Evolutionary conservation across 2,888 invertebrate genomes (phyloP).

Genomic region (Ophion costatus): DNA sequence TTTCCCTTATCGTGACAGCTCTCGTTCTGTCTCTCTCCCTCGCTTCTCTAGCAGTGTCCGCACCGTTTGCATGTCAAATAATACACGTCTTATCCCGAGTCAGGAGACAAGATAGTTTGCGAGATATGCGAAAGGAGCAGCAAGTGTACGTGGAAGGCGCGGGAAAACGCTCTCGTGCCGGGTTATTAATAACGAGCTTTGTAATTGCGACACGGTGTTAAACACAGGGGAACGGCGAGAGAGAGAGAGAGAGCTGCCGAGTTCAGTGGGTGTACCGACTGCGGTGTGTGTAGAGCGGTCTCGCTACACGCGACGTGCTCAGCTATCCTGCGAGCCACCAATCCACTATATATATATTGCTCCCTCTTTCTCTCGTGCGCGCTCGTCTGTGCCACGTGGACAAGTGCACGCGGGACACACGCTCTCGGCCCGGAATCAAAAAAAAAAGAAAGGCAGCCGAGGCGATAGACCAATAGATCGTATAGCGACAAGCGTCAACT

Average conservation of each 20-base stretch:
- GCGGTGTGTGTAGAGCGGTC: conserved; percentile 23
- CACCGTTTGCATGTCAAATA: conserved; percentile 6
- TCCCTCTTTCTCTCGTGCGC: conserved; percentile 12
- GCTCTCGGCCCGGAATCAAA: not conserved
- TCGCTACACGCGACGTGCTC: conserved; percentile 66
- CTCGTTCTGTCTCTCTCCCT: not conserved
- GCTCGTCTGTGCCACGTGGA: conserved; percentile 50
- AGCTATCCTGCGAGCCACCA: conserved; percentile 36
- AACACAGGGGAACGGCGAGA: conserved; percentile 63
- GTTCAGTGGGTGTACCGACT: conserved; percentile 63
- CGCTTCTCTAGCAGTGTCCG: no score
- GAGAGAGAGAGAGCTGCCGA: conserved; percentile 28
- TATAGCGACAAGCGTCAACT: conserved; percentile 52
- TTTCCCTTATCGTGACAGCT: not conserved
- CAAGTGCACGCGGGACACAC: conserved; percentile 21
- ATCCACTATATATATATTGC: conserved; percentile 41
- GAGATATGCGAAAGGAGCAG: conserved; percentile 12
- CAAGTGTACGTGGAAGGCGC: not conserved
- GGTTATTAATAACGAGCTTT: conserved; percentile 70
- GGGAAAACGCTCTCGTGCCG: conserved; percentile 58
- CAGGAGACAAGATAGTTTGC: conserved; percentile 18
- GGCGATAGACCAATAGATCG: conserved; percentile 48
- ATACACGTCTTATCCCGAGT: conserved; percentile 2
- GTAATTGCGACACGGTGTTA: conserved; percentile 71
- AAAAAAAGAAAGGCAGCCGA: conserved; percentile 24